Evolutionary conservation across 2,797 vertebrate genomes (phyloP).

Genomic region (Protosalanx chinensis): DNA sequence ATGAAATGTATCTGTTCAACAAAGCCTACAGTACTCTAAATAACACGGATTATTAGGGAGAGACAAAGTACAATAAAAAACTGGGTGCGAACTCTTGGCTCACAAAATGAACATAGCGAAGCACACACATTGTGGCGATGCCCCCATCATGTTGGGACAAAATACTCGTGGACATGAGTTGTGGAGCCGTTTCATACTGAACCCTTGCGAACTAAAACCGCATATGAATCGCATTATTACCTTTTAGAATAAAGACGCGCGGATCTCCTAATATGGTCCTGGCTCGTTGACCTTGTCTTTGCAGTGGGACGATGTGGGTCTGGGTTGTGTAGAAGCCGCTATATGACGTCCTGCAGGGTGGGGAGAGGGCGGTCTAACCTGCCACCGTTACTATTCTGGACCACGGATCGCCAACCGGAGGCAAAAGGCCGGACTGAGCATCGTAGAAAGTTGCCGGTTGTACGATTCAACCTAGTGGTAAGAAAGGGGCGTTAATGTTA

Average conservation of each 20-base stretch:
- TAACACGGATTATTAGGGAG: too few relatives aligned
- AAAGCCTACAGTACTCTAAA: too few relatives aligned
- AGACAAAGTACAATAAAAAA: too few relatives aligned
- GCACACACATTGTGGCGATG: not conserved
- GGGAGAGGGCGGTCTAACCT: conserved; percentile 17
- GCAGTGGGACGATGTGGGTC: conserved; percentile 32
- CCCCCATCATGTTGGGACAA: not conserved
- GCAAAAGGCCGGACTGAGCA: not conserved
- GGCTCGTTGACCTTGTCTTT: conserved; percentile 42
- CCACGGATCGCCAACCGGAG: not conserved
- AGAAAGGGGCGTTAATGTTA: not conserved
- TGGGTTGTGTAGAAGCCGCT: conserved; percentile 18
- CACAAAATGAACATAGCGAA: too few relatives aligned
- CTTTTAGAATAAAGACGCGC: conserved; percentile 24
- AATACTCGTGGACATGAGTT: not conserved
- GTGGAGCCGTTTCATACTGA: not conserved
- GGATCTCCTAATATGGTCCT: conserved; percentile 18
- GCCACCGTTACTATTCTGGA: conserved; percentile 5
- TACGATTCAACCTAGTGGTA: not conserved
- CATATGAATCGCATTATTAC: conserved; percentile 29
- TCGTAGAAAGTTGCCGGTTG: not conserved
- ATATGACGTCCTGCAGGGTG: conserved; percentile 27
- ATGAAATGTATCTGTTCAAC: too few relatives aligned
- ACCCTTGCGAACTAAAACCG: not conserved
- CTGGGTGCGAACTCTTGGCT: too few relatives aligned